Evolutionary conservation across 2,797 vertebrate genomes (phyloP).

Genomic region (Erithacus rubecula): DNA sequence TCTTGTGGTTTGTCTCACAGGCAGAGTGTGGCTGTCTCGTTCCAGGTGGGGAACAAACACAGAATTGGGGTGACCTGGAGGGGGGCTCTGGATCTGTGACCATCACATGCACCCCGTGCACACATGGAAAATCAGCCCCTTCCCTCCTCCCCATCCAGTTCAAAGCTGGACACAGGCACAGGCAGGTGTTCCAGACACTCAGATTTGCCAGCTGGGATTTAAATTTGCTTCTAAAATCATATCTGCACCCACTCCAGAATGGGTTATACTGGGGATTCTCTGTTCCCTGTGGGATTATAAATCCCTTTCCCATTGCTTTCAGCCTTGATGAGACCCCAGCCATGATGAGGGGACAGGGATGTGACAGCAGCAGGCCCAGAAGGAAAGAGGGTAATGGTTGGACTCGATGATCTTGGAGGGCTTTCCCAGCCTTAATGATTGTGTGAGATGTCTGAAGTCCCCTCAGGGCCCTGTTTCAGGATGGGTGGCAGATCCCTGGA

Average conservation of each 20-base stretch:
- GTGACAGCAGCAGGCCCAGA: background rate
- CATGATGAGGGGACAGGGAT: background rate
- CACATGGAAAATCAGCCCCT: background rate
- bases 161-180: background rate
- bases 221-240: background rate
- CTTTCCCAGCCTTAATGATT: background rate
- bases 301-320: background rate
- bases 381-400: background rate
- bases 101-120: rapidly evolving
- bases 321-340: background rate
- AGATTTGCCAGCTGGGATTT: background rate
- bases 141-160: background rate
- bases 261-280: background rate
- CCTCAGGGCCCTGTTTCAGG: background rate
- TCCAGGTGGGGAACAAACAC: background rate
- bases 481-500: background rate
- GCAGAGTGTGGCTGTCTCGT: rapidly evolving
- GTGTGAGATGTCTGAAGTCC: background rate
- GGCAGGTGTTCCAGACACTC: background rate
- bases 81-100: background rate
- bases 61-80: rapidly evolving
- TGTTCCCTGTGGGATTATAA: background rate
- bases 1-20: rapidly evolving
- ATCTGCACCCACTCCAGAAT: background rate
- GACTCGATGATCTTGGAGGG: background rate